Conservation (phyloP, 2,797 vertebrate species). For the Scarus forsteni region DNA sequence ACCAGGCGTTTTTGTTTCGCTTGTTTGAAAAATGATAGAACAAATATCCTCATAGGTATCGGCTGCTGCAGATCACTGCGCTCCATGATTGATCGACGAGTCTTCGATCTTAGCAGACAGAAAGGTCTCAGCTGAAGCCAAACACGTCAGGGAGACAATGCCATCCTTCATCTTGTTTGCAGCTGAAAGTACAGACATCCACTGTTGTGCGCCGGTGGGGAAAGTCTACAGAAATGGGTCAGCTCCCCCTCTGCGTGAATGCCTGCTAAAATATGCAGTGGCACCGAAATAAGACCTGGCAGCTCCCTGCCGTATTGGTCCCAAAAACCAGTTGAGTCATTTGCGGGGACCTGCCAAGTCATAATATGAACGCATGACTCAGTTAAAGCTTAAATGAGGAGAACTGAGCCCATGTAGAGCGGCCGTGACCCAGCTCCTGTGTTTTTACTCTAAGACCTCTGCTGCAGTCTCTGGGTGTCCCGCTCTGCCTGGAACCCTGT, state of each 20-base stretch:
- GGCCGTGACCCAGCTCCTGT: conserved; percentile 44
- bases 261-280: conserved; percentile 77
- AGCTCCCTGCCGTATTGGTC: conserved; percentile 66
- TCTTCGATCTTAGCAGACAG: conserved; percentile 3
- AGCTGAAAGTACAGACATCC: conserved; percentile 27
- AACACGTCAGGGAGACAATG: conserved; percentile 28
- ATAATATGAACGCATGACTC: conserved; percentile 74
- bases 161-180: conserved; percentile 21
- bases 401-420: conserved; percentile 62
- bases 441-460: conserved; percentile 31
- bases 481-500: conserved; percentile 30
- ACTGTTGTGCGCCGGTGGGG: conserved; percentile 36
- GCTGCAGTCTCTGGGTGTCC: conserved; percentile 34
- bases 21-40: not conserved
- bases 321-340: conserved; percentile 72
- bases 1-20: not conserved
- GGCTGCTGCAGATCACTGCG: conserved; percentile 4
- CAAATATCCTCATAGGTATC: not conserved
- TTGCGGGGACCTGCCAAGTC: conserved; percentile 64
- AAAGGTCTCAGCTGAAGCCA: conserved; percentile 26
- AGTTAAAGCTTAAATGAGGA: conserved; percentile 59
- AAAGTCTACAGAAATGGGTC: conserved; percentile 73
- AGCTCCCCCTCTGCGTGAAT: conserved; percentile 66
- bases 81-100: conserved; percentile 16
- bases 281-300: conserved; percentile 75